These are phyloP conservation scores for Ammodytes dubius DNA, from an alignment of 2,113 vertebrate genomes.

Conservation along the genomic window DNA sequence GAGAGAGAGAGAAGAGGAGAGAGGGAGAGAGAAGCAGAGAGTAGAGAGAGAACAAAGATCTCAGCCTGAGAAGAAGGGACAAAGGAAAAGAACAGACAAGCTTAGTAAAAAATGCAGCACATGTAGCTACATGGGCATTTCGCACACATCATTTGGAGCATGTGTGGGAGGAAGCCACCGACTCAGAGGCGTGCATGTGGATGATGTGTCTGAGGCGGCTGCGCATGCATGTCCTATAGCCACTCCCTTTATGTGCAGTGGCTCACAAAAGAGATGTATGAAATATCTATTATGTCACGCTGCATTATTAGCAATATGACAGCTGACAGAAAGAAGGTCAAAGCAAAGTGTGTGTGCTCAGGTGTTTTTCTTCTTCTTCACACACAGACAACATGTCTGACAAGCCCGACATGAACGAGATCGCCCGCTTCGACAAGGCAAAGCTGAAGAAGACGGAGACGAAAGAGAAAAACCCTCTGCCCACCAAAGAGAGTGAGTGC, in stretches of 20 bases:
- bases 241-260: slow-evolving; percentile 71
- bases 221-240: slow-evolving; percentile 40
- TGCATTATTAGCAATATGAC: neutral
- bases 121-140: slow-evolving; percentile 45
- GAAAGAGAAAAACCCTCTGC: slow-evolving; percentile 91
- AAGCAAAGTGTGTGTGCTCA: slow-evolving; percentile 8
- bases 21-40: slow-evolving; percentile 60
- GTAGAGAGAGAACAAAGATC: too few relatives aligned
- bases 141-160: slow-evolving; percentile 32
- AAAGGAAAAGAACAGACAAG: slow-evolving; percentile 47
- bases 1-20: slow-evolving; percentile 64
- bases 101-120: slow-evolving; percentile 44
- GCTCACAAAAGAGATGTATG: neutral
- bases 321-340: slow-evolving; percentile 55
- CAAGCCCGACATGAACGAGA: slow-evolving; percentile 92
- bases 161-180: slow-evolving; percentile 58
- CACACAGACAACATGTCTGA: slow-evolving; percentile 89
- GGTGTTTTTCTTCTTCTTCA: slow-evolving; percentile 48
- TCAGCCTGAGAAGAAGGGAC: slow-evolving; percentile 30
- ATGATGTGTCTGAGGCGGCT: slow-evolving; percentile 33
- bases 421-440: slow-evolving; percentile 91
- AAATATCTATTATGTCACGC: neutral
- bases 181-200: slow-evolving; percentile 50
- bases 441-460: slow-evolving; percentile 95
- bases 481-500: slow-evolving; percentile 93